A percentile compares a stretch with the other conserved stretches of the same genome.
Conservation (phyloP, 2,888 invertebrate genomes). For the Diloba caeruleocephala region DNA sequence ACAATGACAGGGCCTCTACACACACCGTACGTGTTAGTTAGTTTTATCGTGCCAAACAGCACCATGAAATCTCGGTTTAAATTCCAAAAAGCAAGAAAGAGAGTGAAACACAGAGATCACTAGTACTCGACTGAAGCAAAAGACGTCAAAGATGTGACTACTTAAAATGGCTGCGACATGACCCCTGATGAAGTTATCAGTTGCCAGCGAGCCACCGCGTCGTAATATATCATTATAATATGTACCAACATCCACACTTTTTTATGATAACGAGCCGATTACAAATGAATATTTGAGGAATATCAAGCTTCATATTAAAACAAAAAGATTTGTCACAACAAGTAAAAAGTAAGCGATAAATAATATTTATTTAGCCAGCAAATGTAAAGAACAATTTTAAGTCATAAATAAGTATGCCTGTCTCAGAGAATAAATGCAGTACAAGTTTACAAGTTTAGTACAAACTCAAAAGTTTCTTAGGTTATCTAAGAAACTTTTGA, state of each 20-base stretch:
- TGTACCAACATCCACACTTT: constrained; percentile 37
- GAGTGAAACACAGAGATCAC: constrained; percentile 47
- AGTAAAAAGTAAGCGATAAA: no score
- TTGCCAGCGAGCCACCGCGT: constrained; percentile 57
- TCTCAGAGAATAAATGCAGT: no score
- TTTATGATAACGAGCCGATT: constrained; percentile 38
- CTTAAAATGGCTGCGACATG: constrained; percentile 78
- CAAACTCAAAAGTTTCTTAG: no score
- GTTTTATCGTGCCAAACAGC: constrained; percentile 69
- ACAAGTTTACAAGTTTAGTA: no score
- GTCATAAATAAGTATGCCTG: no score
- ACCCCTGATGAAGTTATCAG: constrained; percentile 72
- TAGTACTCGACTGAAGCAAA: constrained; percentile 60
- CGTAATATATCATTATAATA: constrained; percentile 53
- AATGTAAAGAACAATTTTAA: no score
- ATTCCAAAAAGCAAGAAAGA: constrained; percentile 51
- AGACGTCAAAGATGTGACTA: constrained; percentile 76
- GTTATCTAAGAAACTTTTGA: no score
- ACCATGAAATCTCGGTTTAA: constrained; percentile 79
- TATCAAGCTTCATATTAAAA: no score
- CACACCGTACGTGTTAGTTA: constrained; percentile 67
- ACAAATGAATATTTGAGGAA: constrained; percentile 33
- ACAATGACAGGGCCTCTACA: constrained; percentile 63
- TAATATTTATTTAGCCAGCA: no score
- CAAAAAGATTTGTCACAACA: no score